A percentile compares a stretch with the other conserved stretches of the same genome.
phyloP scores from a whole-genome alignment of 1,140 invertebrate genomes.

The Drosophila pseudoobscura region DNA sequence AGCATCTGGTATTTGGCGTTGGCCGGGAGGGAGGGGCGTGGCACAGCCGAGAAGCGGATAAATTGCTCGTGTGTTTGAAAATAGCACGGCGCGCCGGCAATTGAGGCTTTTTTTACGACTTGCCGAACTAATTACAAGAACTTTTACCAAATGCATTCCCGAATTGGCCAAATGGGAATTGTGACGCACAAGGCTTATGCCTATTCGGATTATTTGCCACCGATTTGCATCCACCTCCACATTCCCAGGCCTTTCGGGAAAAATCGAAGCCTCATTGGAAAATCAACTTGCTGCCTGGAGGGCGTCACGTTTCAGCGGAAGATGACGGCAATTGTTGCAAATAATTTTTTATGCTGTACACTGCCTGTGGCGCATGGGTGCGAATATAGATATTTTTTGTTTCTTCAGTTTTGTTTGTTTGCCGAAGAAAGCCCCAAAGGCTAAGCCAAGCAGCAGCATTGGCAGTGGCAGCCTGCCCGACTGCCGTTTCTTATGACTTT shows the following conservation, averaged over 20 bases:
- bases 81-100: constrained; percentile 39
- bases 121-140: constrained; percentile 63
- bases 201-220: constrained; percentile 27
- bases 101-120: constrained; percentile 61
- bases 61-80: constrained; percentile 43
- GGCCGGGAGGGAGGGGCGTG: constrained; percentile 9
- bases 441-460: constrained; percentile 22
- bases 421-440: constrained; percentile 40
- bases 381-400: constrained; percentile 45
- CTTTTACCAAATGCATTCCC: constrained; percentile 20
- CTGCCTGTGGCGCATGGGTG: constrained; percentile 50
- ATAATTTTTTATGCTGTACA: constrained; percentile 75
- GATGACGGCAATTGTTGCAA: constrained; percentile 80
- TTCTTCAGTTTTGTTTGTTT: constrained; percentile 72
- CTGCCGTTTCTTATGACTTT: constrained; percentile 68
- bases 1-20: background rate
- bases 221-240: constrained; percentile 6
- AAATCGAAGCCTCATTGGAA: constrained; percentile 67
- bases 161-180: constrained; percentile 36
- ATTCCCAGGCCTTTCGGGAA: constrained; percentile 19
- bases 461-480: constrained; percentile 18
- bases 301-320: constrained; percentile 70
- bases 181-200: constrained; percentile 8
- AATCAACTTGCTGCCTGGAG: constrained; percentile 62
- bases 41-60: constrained; percentile 35